phyloP scores from a whole-genome alignment of 2,113 vertebrate species.

The Onychostruthus taczanowskii region DNA sequence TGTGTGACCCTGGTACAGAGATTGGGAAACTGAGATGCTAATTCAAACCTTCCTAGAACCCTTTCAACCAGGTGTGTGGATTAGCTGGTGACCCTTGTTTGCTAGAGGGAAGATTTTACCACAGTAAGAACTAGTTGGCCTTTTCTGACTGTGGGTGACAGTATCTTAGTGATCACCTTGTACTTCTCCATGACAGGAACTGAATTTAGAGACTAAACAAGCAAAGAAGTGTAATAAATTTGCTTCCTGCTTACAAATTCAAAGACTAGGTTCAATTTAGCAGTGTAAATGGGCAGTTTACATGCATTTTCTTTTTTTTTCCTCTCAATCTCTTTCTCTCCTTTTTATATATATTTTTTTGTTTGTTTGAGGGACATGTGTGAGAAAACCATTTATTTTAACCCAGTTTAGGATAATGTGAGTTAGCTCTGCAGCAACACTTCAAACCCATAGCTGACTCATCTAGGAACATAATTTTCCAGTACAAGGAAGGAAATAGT shows the following conservation, averaged over 20 bases:
- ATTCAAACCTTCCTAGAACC: neutral
- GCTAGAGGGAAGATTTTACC: neutral
- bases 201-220: neutral
- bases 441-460: neutral
- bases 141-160: neutral
- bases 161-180: neutral
- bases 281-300: neutral
- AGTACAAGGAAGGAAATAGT: neutral
- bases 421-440: neutral
- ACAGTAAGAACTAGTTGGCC: neutral
- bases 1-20: neutral
- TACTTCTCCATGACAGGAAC: neutral
- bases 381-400: neutral
- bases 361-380: too few relatives aligned
- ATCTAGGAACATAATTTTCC: neutral
- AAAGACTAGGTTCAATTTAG: neutral
- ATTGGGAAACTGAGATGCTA: neutral
- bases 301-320: neutral
- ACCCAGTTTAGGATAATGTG: neutral
- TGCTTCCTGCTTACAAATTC: neutral
- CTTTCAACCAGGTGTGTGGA: neutral
- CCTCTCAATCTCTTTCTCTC: neutral
- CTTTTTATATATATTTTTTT: too few relatives aligned
- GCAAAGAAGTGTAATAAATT: neutral
- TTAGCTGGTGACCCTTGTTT: neutral